These are phyloP conservation scores for Lepidonotus clava DNA, from an alignment of 2,888 invertebrate genomes.

Conservation along the genomic window DNA sequence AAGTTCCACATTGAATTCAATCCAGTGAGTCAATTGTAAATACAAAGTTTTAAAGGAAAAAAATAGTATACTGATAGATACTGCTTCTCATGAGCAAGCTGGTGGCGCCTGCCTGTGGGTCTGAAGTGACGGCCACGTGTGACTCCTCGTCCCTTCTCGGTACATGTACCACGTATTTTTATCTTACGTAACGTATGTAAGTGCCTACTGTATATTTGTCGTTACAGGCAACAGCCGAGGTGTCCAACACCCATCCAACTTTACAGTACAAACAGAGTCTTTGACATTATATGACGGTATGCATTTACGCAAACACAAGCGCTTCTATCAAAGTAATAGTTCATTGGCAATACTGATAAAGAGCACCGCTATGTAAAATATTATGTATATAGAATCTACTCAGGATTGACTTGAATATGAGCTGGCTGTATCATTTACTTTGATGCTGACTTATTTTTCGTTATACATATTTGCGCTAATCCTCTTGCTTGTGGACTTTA, in stretches of 20 bases:
- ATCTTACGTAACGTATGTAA: slow-evolving; percentile 32
- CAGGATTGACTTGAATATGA: slow-evolving; percentile 19
- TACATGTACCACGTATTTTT: neutral
- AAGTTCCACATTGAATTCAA: neutral
- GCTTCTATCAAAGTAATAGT: no score
- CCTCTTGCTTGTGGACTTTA: no score
- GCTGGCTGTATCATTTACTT: neutral
- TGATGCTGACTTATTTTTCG: no score
- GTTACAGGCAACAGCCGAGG: neutral
- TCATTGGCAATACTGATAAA: no score
- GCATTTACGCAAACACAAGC: no score
- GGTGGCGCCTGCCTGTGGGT: neutral
- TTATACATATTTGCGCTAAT: no score
- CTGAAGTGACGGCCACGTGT: neutral
- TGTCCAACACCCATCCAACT: neutral
- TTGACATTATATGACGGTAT: no score
- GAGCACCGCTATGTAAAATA: no score
- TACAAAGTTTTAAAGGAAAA: neutral
- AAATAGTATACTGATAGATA: no score
- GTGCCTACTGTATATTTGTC: slow-evolving; percentile 30
- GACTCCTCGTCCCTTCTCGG: neutral
- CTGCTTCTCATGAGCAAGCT: no score
- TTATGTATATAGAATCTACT: neutral
- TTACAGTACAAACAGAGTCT: no score
- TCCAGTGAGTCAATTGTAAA: neutral